Conservation (phyloP, 1,140 invertebrate species). For the Diplogasteroides magnus region DNA sequence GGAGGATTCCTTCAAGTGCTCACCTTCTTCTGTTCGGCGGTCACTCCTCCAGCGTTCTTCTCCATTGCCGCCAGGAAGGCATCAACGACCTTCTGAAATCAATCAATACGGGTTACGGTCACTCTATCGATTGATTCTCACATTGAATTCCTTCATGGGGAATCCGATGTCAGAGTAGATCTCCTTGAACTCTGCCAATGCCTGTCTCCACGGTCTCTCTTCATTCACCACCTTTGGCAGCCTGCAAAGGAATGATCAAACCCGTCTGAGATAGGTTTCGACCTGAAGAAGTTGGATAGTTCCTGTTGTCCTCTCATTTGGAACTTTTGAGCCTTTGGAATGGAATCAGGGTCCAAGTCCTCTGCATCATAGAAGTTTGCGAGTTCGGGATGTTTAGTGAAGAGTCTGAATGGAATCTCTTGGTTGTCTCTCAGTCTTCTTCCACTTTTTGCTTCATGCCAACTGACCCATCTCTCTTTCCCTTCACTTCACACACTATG, state of each 20-base stretch:
- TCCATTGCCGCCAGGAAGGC: conserved; percentile 40
- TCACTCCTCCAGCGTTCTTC: conserved; percentile 43
- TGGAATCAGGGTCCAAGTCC: conserved; percentile 40
- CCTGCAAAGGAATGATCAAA: too few species aligned
- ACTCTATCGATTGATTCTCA: too few species aligned
- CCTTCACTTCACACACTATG: too few species aligned
- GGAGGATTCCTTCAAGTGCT: not conserved
- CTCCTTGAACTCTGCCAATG: conserved; percentile 42
- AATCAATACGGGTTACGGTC: not conserved
- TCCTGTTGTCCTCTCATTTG: conserved; percentile 38
- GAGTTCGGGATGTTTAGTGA: conserved; percentile 38
- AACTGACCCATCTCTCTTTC: too few species aligned
- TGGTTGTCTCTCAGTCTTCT: too few species aligned
- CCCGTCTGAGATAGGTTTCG: too few species aligned
- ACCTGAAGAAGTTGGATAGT: conserved; percentile 35
- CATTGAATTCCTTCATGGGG: conserved; percentile 38
- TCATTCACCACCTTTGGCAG: conserved; percentile 30
- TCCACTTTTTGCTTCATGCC: too few species aligned
- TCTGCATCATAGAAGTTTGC: conserved; percentile 40
- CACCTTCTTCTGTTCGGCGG: conserved; percentile 41
- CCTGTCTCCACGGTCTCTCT: conserved; percentile 38
- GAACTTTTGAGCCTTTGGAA: conserved; percentile 39
- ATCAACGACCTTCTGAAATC: conserved; percentile 40
- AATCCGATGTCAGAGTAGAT: conserved; percentile 41
- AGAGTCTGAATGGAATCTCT: conserved; percentile 36